Percentiles rank a stretch among this genome's conserved stretches.
phyloP scores from a whole-genome alignment of 2,888 invertebrate species.

The Pecten maximus region DNA sequence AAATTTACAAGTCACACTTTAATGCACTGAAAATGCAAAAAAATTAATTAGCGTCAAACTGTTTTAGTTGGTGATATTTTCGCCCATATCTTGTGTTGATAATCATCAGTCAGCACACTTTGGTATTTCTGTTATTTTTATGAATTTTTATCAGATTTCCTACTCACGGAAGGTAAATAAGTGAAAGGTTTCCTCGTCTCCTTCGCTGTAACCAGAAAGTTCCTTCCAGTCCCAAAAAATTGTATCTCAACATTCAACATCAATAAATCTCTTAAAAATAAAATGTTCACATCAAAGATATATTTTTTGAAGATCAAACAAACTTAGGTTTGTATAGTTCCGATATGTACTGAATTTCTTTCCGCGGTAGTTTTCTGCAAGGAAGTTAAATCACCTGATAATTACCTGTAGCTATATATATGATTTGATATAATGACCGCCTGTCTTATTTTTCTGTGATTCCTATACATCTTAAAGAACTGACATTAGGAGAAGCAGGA shows the following conservation, averaged over 20 bases:
- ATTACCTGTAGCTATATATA: too few species aligned
- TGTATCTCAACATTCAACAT: too few species aligned
- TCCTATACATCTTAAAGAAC: too few species aligned
- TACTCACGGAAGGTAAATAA: neutral
- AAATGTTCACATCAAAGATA: neutral
- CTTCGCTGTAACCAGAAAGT: neutral
- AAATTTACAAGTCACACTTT: neutral
- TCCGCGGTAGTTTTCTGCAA: too few species aligned
- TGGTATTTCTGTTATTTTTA: conserved; percentile 33
- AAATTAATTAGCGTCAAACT: neutral
- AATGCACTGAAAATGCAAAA: neutral
- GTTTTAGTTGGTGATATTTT: neutral
- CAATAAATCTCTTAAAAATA: neutral
- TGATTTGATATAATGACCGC: too few species aligned
- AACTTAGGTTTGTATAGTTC: neutral
- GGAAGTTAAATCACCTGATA: too few species aligned
- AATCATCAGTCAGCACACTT: neutral
- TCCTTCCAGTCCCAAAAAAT: neutral
- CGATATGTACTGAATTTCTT: too few species aligned
- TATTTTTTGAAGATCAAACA: neutral
- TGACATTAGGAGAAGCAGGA: too few species aligned
- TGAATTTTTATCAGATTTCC: conserved; percentile 2
- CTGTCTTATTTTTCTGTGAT: too few species aligned
- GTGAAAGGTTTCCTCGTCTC: neutral
- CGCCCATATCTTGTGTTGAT: neutral